Conservation (phyloP, 2,113 vertebrate genomes). For the Neoarius graeffei region DNA sequence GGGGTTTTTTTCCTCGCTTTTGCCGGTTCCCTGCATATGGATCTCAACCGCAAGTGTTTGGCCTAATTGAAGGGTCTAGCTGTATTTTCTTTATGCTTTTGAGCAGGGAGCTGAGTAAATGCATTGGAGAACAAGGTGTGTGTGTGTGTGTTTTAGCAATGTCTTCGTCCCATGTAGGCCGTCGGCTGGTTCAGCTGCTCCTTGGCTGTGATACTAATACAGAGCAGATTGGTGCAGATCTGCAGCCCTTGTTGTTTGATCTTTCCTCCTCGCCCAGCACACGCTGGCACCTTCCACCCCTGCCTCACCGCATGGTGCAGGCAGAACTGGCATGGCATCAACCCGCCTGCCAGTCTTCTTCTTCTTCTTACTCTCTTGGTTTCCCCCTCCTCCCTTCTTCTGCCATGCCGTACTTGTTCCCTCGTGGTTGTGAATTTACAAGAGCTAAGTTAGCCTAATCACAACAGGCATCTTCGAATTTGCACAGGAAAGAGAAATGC, state of each 20-base stretch:
- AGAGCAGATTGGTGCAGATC: conserved; percentile 83
- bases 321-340: conserved; percentile 80
- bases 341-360: conserved; percentile 78
- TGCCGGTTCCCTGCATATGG: background rate
- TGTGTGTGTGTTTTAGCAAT: conserved; percentile 22
- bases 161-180: conserved; percentile 52
- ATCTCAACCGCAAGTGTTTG: background rate
- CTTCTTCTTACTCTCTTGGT: conserved; percentile 32
- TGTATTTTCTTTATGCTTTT: background rate
- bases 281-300: conserved; percentile 75
- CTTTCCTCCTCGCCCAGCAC: conserved; percentile 80
- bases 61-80: background rate
- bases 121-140: background rate
- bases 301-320: conserved; percentile 78
- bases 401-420: conserved; percentile 73
- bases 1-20: background rate
- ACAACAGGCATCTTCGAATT: conserved; percentile 68
- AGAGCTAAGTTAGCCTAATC: conserved; percentile 66
- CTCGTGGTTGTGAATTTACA: conserved; percentile 73
- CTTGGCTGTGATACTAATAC: conserved; percentile 79
- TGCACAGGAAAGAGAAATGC: conserved; percentile 41
- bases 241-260: conserved; percentile 83
- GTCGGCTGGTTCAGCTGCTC: conserved; percentile 76
- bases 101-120: background rate
- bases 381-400: conserved; percentile 23